Base-by-base conservation (phyloP, 2,113 vertebrate genomes). In the Colossoma macropomum region DNA sequence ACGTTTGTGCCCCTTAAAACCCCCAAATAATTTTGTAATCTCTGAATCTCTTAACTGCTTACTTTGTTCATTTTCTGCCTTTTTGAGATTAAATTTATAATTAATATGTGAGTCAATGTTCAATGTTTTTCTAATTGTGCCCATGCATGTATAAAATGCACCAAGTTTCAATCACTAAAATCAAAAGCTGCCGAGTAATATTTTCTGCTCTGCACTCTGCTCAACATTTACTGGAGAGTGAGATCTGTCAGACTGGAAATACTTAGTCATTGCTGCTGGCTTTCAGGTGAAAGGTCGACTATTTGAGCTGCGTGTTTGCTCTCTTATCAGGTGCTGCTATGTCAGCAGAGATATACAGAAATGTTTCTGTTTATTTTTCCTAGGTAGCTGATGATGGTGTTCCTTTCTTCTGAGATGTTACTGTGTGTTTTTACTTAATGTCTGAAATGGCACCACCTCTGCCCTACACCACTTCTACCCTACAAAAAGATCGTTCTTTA, bases 221-320 rank as follows among this genome's bases (percentile, higher is more conserved):
- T 17, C 79, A 82, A 79, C 62, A 79, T 79, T 68, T 79, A 72
- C 60, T 59, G 23, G 15, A 30, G 54, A 52, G 79, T 73, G 65
- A 83, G 72, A 63, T 54, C 13, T 72, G 65, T 16, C 38, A 41
- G 34, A 19, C 19, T 52, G 54, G 65, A 83, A 83, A 75, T 76
- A 69, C 75, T 48, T 63, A 52, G 69, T 79, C 52, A 62, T 59
- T 50, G 34, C 59, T 38, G 50, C 28, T 25, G 65, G 50, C 21
- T 8, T 63, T 65, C 11, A 34, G 72, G 38, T 41, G 72, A 76
- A 83, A 83, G 81, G 77, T 86, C 19, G 3, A 71, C 41, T 3
- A 1, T 75, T 30, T 45, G 71, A 75, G 30, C 28, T 63, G 48
- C 21, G 81, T 70, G 72, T 83, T 4, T 72, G 74, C 38, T 80